Evolutionary conservation across 2,113 vertebrate species (phyloP), one percentile per base, ranked within the genome.

Genomic region (Dissostichus mawsoni): DNA sequence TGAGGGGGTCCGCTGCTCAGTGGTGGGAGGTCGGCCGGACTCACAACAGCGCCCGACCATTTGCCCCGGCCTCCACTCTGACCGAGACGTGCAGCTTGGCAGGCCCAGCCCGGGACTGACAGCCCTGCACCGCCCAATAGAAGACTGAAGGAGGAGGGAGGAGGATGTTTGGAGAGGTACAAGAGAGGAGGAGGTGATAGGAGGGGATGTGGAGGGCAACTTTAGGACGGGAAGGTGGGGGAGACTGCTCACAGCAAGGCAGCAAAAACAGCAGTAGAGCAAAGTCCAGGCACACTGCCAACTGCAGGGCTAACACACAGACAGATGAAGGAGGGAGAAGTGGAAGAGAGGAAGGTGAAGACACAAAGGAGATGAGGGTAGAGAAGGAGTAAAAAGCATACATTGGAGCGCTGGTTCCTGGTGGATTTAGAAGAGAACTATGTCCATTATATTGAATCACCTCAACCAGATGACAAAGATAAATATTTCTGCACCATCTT

Each of bases 101-200:
- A 93, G 91, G 86, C 80, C 92, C 83, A 88, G 91, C 84, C 85
- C 80, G 93, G 87, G 93, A 90, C 89, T 95, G 94, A 96, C 95
- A 96, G 94, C 90, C 94, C 92, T 12, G 85, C 93, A 88, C 85
- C 90, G 63, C 71, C 86, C 76, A 67, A 86, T 53, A 90, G 89
- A 73, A 90, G 92, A 82, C 84, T 76, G 74, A 56, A 47, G 71
- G 20, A 48, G 53, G 44, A 63, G 47, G 53, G 63, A n/a, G 77
- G 75, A 68, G 72, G 84, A 69, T 41, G 73, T 75, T 66, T 76
- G 51, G 69, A 61, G 44, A 64, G 72, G 48, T 48, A 11, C 61
- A 57, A 62, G 66, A 74, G 76, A 69, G 69, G 76, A 69, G 55
- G 63, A 45, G 36, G 55, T 65, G 76, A 70, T 36, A 8, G 56